Conservation (phyloP, 2,888 invertebrate genomes). For the Polydrusus pterygomalis region DNA sequence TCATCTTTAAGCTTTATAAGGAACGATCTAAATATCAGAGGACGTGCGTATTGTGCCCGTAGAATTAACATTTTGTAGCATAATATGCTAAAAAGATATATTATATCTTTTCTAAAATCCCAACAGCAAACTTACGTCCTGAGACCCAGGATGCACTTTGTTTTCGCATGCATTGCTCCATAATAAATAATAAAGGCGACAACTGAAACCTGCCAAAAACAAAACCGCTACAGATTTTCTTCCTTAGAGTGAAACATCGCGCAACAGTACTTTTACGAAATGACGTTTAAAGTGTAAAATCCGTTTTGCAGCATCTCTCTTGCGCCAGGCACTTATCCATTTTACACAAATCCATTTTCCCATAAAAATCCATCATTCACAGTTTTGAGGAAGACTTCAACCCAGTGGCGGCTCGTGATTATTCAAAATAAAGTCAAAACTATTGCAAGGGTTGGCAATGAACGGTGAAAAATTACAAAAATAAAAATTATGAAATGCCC, state of each 20-base stretch:
- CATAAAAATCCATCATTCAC: constrained; percentile 51
- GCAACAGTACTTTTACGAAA: constrained; percentile 33
- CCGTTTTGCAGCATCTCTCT: constrained; percentile 38
- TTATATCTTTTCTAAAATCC: too few species aligned
- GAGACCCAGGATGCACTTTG: constrained; percentile 12
- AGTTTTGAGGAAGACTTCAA: constrained; percentile 31
- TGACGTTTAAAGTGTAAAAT: constrained; percentile 47
- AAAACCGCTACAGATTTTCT: constrained; percentile 31
- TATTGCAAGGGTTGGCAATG: too few species aligned
- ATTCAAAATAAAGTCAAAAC: too few species aligned
- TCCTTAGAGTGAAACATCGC: constrained; percentile 36
- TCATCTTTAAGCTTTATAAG: not conserved
- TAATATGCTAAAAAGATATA: too few species aligned
- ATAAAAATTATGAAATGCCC: too few species aligned
- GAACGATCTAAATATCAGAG: too few species aligned
- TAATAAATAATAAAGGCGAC: constrained; percentile 35
- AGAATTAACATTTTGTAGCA: too few species aligned
- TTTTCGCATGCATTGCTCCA: constrained; percentile 10
- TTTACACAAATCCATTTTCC: constrained; percentile 46
- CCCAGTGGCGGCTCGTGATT: too few species aligned
- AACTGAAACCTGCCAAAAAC: constrained; percentile 42
- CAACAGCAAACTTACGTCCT: not conserved
- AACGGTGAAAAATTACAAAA: too few species aligned
- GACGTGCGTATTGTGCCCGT: too few species aligned
- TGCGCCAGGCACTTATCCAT: constrained; percentile 27